A percentile compares a stretch with the other conserved stretches of the same genome.
Conservation (phyloP, 2,797 vertebrate species). For the Hippoglossus hippoglossus region DNA sequence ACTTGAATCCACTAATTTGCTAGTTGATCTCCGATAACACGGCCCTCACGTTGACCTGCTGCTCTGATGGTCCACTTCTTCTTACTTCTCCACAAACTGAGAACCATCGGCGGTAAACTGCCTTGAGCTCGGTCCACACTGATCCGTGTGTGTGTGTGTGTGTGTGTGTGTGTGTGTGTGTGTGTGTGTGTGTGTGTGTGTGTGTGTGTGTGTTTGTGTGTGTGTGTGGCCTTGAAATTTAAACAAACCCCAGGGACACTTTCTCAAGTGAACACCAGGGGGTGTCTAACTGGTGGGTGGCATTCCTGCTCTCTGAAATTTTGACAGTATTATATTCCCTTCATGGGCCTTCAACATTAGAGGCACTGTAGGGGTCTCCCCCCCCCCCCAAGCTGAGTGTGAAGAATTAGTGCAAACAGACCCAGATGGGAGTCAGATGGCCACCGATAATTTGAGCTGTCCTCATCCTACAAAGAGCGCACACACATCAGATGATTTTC, state of each 20-base stretch:
- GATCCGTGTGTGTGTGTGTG: not conserved
- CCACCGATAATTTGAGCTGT: constrained; percentile 56
- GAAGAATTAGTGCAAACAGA: constrained; percentile 53
- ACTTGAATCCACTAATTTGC: not conserved
- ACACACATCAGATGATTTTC: constrained; percentile 42
- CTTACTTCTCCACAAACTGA: constrained; percentile 11
- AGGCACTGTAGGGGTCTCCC: constrained; percentile 36
- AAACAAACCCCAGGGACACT: constrained; percentile 39
- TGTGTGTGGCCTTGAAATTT: constrained; percentile 41
- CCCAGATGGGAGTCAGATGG: constrained; percentile 66
- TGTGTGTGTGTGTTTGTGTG: constrained; percentile 5
- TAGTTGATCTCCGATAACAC: not conserved
- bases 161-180: not conserved
- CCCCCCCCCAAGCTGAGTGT: constrained; percentile 32
- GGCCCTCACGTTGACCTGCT: constrained; percentile 16
- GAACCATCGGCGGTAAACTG: constrained; percentile 19
- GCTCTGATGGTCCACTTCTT: not conserved
- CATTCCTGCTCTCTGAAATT: constrained; percentile 31
- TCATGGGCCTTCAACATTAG: constrained; percentile 30
- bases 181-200: not conserved
- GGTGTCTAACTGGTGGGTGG: constrained; percentile 42
- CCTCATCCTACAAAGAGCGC: constrained; percentile 36
- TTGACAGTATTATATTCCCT: constrained; percentile 36
- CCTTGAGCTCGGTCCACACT: constrained; percentile 21
- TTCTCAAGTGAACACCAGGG: constrained; percentile 47